These are phyloP conservation scores for Criorhina ranunculi DNA, from an alignment of 2,888 invertebrate genomes.

Conservation along the genomic window DNA sequence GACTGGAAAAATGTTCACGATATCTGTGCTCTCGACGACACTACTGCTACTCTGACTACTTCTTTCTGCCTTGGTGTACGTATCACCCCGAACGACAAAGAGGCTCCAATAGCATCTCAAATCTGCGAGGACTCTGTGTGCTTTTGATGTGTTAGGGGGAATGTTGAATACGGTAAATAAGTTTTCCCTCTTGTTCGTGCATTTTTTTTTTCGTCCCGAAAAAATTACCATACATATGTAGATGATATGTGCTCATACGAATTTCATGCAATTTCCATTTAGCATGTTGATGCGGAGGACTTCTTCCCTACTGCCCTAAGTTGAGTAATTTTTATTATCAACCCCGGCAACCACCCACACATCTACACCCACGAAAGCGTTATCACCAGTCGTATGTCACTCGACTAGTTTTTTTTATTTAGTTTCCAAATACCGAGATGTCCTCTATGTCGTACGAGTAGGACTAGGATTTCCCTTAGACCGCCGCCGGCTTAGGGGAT, in stretches of 20 bases:
- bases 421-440: background rate
- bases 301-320: constrained; percentile 32
- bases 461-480: constrained; percentile 5
- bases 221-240: constrained; percentile 75
- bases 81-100: constrained; percentile 34
- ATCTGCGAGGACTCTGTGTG: constrained; percentile 30
- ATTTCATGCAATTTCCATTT: constrained; percentile 74
- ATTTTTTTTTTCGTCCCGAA: constrained; percentile 52
- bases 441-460: background rate
- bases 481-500: constrained; percentile 15
- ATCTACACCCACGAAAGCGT: constrained; percentile 4
- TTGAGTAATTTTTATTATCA: constrained; percentile 52
- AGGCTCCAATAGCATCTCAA: constrained; percentile 67
- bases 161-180: constrained; percentile 36
- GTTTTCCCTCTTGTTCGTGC: constrained; percentile 36
- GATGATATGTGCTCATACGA: constrained; percentile 72
- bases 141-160: background rate
- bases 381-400: constrained; percentile 1
- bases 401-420: background rate
- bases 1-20: constrained; percentile 65
- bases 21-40: constrained; percentile 26
- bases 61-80: background rate
- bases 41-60: too few relatives aligned
- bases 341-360: background rate
- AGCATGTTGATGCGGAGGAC: constrained; percentile 40